Conservation (phyloP, 1,140 invertebrate species). For the Drosophila sproati region DNA sequence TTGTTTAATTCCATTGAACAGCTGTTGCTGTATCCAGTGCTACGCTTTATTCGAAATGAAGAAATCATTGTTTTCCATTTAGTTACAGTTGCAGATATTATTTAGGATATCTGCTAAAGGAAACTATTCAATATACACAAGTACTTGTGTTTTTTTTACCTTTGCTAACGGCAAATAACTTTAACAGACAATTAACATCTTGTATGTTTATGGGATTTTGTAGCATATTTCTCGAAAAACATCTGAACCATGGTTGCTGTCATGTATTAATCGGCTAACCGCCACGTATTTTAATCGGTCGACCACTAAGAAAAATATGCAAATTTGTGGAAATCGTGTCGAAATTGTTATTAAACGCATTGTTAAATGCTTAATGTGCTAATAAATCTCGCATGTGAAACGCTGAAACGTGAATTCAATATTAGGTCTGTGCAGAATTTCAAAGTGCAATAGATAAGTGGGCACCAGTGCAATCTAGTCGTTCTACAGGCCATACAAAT, state of each 20-base stretch:
- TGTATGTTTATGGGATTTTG: conserved; percentile 5
- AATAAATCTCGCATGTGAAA: conserved; percentile 61
- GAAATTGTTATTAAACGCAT: conserved; percentile 70
- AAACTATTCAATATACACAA: too few relatives aligned
- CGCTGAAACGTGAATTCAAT: conserved; percentile 60
- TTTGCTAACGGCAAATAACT: not conserved
- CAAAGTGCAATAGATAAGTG: conserved; percentile 63
- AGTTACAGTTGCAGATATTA: not conserved
- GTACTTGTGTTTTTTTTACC: too few relatives aligned
- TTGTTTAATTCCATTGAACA: conserved; percentile 9
- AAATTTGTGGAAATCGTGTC: conserved; percentile 57
- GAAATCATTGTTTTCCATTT: not conserved
- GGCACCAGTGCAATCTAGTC: conserved; percentile 52
- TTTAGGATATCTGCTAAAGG: not conserved
- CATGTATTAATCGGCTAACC: conserved; percentile 18
- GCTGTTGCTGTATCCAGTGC: not conserved
- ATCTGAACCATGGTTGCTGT: conserved; percentile 14
- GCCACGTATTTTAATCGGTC: conserved; percentile 46
- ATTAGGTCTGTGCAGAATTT: conserved; percentile 70
- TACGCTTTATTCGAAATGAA: not conserved
- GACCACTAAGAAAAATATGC: conserved; percentile 61
- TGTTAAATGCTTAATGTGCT: conserved; percentile 69
- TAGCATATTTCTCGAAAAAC: conserved; percentile 1
- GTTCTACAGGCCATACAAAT: conserved; percentile 36
- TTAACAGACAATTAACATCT: conserved; percentile 2